These are phyloP conservation scores for Chymomyza costata DNA, from an alignment of 1,140 invertebrate species.

Conservation along the genomic window DNA sequence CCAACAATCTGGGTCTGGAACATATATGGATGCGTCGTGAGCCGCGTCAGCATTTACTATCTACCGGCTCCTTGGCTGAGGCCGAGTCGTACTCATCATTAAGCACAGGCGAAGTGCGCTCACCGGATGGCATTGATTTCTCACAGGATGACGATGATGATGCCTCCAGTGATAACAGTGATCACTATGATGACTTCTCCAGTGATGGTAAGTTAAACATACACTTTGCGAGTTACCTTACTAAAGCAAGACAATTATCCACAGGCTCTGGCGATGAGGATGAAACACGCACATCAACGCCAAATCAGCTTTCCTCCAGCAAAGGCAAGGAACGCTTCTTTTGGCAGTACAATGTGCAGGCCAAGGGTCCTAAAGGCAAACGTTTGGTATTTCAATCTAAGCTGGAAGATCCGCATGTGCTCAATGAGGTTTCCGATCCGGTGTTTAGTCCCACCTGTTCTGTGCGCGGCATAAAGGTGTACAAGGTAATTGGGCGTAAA, in stretches of 20 bases:
- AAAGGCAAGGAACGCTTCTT: constrained; percentile 92
- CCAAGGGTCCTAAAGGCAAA: constrained; percentile 97
- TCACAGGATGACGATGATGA: constrained; percentile 90
- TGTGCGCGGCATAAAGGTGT: constrained; percentile 90
- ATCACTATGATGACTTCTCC: constrained; percentile 90
- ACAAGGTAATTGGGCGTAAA: constrained; percentile 58
- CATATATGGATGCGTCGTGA: constrained; percentile 90
- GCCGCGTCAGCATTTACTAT: constrained; percentile 89
- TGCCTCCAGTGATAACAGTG: constrained; percentile 87
- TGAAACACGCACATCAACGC: constrained; percentile 76
- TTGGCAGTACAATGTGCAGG: constrained; percentile 99
- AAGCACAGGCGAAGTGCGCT: constrained; percentile 87
- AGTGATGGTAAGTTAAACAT: constrained; percentile 81
- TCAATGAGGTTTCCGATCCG: constrained; percentile 92
- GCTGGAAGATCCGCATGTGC: constrained; percentile 92
- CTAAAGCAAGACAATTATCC: constrained; percentile 2
- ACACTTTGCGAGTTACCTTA: not conserved
- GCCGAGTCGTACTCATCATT: constrained; percentile 91
- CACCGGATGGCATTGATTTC: constrained; percentile 86
- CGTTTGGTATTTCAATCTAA: constrained; percentile 87
- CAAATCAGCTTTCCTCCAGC: constrained; percentile 74
- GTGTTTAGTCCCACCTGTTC: constrained; percentile 94
- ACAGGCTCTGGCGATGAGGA: constrained; percentile 84
- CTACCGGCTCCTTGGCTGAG: constrained; percentile 89
- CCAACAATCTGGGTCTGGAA: constrained; percentile 82